Percentiles rank a stretch among this genome's conserved stretches.
phyloP scores from a whole-genome alignment of 2,113 vertebrate species.

The Neolamprologus falcicula region DNA sequence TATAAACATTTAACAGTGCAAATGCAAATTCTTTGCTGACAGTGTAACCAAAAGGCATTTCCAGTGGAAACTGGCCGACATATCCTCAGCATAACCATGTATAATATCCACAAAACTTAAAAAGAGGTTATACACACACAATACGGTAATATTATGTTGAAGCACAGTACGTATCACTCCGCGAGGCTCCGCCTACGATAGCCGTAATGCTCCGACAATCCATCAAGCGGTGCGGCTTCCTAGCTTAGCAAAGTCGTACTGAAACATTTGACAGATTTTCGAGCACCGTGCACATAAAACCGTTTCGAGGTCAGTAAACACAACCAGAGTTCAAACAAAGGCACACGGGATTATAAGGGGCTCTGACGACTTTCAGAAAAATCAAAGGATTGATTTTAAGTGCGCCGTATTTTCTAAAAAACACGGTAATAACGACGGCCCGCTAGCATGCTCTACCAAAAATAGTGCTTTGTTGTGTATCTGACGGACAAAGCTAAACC shows the following conservation, averaged over 20 bases:
- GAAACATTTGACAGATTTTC: fast-evolving
- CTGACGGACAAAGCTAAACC: fast-evolving
- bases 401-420: fast-evolving
- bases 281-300: fast-evolving
- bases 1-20: too few relatives aligned
- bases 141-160: fast-evolving
- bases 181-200: fast-evolving
- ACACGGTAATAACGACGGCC: neutral
- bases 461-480: neutral
- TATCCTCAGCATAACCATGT: too few relatives aligned
- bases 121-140: too few relatives aligned
- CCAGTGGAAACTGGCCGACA: too few relatives aligned
- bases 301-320: fast-evolving
- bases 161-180: too few relatives aligned
- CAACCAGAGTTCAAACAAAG: neutral
- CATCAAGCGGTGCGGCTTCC: fast-evolving
- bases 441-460: fast-evolving
- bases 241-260: neutral
- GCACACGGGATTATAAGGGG: neutral
- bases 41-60: too few relatives aligned
- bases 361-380: fast-evolving
- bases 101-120: too few relatives aligned
- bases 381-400: neutral
- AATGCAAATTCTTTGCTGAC: too few relatives aligned
- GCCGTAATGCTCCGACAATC: fast-evolving